Percentiles rank a stretch among this genome's conserved stretches.
Conservation (phyloP, 2,797 vertebrate species). For the Gymnothorax javanicus region DNA sequence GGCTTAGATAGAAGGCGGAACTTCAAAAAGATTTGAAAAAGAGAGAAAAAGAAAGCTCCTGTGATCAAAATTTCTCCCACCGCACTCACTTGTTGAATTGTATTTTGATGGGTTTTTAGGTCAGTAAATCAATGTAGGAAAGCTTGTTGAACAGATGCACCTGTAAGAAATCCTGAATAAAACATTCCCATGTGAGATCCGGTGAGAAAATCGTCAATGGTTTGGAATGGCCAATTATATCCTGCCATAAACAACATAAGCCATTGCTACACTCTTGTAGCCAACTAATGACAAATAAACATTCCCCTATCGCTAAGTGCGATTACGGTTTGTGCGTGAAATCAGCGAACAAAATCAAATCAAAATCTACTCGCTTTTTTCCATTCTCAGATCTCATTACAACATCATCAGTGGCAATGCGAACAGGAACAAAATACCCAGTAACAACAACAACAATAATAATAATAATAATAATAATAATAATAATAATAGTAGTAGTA, state of each 20-base stretch:
- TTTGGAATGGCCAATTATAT: conserved; percentile 44
- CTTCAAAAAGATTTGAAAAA: conserved; percentile 66
- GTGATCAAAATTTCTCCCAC: conserved; percentile 55
- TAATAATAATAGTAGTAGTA: background rate
- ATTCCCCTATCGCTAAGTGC: background rate
- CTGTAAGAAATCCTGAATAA: conserved; percentile 61
- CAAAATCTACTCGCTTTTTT: background rate
- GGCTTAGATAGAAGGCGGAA: conserved; percentile 77
- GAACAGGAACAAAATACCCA: background rate
- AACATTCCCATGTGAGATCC: conserved; percentile 56
- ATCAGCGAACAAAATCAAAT: background rate
- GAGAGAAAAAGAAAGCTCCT: conserved; percentile 33
- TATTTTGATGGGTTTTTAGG: conserved; percentile 63
- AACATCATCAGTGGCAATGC: background rate
- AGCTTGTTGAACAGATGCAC: conserved; percentile 65
- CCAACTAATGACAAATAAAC: background rate
- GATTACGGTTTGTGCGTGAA: background rate
- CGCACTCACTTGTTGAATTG: conserved; percentile 56
- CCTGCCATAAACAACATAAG: conserved; percentile 31
- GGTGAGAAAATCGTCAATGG: conserved; percentile 53
- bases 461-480: background rate
- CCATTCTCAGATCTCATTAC: background rate
- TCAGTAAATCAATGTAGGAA: conserved; percentile 68
- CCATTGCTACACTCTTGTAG: background rate
- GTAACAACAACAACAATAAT: background rate